Evolutionary conservation across 1,140 invertebrate species (phyloP), one percentile per base, ranked within the genome.

Genomic region (Drosophila baimaii): DNA sequence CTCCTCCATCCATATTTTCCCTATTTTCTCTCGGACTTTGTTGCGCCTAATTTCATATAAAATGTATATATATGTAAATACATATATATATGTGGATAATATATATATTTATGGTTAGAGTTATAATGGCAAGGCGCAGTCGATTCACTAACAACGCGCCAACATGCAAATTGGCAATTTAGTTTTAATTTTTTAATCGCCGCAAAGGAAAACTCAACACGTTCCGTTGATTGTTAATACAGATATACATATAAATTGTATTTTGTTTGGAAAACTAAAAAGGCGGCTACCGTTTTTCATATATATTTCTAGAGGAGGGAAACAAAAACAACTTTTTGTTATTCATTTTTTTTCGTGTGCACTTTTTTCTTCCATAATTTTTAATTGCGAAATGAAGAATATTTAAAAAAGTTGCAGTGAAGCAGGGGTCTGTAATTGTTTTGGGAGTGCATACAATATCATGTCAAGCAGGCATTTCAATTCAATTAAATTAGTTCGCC

Each of bases 381-480:
- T 71, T 72, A 72, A 72, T 72, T 72, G 69, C 69, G 5, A 72
- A 71, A 72, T 71, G 66, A 55, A 71, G 68, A 71, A 71, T 71
- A 71, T 71, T 71, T 70, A 35, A 33, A 71, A 66, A 66, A 65
- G 63, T 66, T 66, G 13, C 59, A 29, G 27, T 27, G 12, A 41
- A 35, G 23, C n/a, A 35, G 65, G 49, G 51, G 27, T 46, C 62
- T 54, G 52, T 57, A 63, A 64, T 77, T 77, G 65, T 74, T 73
- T 57, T 43, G 39, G 23, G 21, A 70, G 66, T 70, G 72, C 49
- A 77, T 68, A 61, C 59, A 77, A 82, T 88, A 62, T 89, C 83
- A 88, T 88, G 84, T 74, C 83, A 88, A 80, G 79, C 72, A 77
- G 65, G 75, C 83, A 89, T 88, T 88, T 84, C 73, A 89, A 89